Evolutionary conservation across 2,113 vertebrate species (phyloP), one percentile per base, ranked within the genome.

Genomic region (Lethenteron camtschaticum): DNA sequence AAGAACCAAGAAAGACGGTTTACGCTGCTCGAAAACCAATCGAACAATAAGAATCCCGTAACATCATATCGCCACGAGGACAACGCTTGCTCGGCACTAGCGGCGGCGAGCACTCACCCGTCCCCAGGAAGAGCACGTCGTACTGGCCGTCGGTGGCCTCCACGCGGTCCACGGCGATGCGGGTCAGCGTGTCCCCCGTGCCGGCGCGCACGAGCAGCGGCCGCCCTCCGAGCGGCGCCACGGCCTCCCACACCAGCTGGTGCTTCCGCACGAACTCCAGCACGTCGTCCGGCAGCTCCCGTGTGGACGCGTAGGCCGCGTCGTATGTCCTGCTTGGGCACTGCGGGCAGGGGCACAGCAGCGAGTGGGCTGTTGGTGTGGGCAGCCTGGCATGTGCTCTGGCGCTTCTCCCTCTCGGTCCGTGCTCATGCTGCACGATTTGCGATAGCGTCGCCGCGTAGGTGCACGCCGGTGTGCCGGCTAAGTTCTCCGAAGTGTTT

Each of bases 281-380:
- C 74, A 87, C 78, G 18, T 88, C 84, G 0, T 89, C 86, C 0
- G 87, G 82, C 55, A 87, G 86, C 75, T 89, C 86, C 69, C 81
- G 81, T 56, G 86, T 89, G 73, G 86, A 87, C 70, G 79, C 83
- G 76, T 86, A 78, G 9, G 82, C 79, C 0, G 82, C 79, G 71
- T 88, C 86, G 3, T 87, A 87, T 0, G 86, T 87, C 80, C 85
- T 83, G 0, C 86, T 88, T 72, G 87, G 87, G 77, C 87, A 89
- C 87, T 89, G 63, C n/a, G 63, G 9, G n/a, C 63, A 10, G 63
- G 63, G 24, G 24, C 10, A 66, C 9, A 11, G 63, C n/a, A 66
- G 24, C n/a, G 63, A 66, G 63, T 1, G 59, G 59, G 59, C 1
- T 41, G 41, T 41, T 41, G 41, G 4, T 41, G 41, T 41, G 41